A percentile compares a stretch with the other conserved stretches of the same genome.
Conservation (phyloP, 1,140 invertebrate species). For the Dufourea novaeangliae region DNA sequence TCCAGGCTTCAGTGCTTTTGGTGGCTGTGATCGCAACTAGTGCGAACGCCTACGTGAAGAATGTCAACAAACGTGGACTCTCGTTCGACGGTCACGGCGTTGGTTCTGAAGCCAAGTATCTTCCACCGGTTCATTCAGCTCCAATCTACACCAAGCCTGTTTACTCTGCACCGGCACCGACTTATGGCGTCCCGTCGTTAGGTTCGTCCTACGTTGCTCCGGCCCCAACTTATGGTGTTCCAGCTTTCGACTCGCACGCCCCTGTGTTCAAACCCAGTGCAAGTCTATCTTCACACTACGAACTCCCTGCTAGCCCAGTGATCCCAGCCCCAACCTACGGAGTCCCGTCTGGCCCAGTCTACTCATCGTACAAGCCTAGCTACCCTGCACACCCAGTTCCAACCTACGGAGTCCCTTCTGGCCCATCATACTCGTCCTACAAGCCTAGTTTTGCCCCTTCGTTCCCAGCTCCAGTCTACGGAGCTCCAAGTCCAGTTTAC, state of each 20-base stretch:
- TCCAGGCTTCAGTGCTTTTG: slow-evolving; percentile 42
- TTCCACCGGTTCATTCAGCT: background rate
- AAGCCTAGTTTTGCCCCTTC: too few relatives aligned
- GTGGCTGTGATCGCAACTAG: slow-evolving; percentile 42
- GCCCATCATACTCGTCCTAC: too few relatives aligned
- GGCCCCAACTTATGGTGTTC: background rate
- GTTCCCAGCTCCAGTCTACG: slow-evolving; percentile 12
- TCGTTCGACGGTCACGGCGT: slow-evolving; percentile 42
- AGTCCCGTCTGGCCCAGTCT: background rate
- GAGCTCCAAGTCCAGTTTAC: background rate
- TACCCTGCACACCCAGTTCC: too few relatives aligned
- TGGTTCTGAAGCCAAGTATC: background rate
- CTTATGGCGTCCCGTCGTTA: background rate
- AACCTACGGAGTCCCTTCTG: slow-evolving; percentile 7
- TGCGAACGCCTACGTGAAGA: slow-evolving; percentile 40
- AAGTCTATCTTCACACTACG: too few relatives aligned
- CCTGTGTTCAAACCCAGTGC: too few relatives aligned
- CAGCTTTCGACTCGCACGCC: background rate
- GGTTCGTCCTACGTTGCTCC: background rate
- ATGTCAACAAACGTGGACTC: slow-evolving; percentile 62
- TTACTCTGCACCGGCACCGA: background rate
- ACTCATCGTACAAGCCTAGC: too few relatives aligned
- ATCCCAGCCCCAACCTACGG: background rate
- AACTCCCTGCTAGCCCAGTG: too few relatives aligned
- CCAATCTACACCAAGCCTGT: background rate